These are phyloP conservation scores for Ceryle rudis DNA, from an alignment of 2,797 vertebrate genomes.

Conservation along the genomic window DNA sequence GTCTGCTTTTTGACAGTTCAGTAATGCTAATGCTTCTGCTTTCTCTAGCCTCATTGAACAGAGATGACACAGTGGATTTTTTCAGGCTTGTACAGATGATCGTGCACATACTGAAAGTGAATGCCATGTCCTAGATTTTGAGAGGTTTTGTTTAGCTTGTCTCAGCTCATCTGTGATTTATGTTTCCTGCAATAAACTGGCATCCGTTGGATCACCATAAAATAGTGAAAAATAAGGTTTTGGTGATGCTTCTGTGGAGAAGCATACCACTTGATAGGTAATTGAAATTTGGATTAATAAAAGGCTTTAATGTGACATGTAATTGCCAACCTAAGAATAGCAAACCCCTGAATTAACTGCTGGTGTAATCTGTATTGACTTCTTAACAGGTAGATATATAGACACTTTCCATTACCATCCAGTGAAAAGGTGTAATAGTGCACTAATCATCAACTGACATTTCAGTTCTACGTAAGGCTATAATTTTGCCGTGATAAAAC, in stretches of 20 bases:
- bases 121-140: background rate
- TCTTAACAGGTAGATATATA: background rate
- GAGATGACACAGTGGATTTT: background rate
- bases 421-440: slow-evolving; percentile 10
- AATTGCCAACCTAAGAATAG: background rate
- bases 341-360: background rate
- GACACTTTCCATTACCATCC: background rate
- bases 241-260: background rate
- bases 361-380: background rate
- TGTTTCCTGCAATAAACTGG: background rate
- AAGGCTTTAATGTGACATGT: background rate
- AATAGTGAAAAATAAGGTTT: background rate
- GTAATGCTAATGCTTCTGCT: background rate
- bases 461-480: slow-evolving; percentile 35
- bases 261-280: background rate
- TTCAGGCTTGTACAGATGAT: background rate
- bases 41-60: background rate
- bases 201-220: background rate
- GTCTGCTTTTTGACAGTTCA: background rate
- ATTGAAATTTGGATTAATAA: background rate
- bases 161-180: background rate
- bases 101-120: background rate
- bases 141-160: background rate
- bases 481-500: slow-evolving; percentile 44
- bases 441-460: slow-evolving; percentile 36